Evolutionary conservation across 1,140 invertebrate genomes (phyloP), one percentile per base, ranked within the genome.

Genomic region (Zaprionus lachaisei): DNA sequence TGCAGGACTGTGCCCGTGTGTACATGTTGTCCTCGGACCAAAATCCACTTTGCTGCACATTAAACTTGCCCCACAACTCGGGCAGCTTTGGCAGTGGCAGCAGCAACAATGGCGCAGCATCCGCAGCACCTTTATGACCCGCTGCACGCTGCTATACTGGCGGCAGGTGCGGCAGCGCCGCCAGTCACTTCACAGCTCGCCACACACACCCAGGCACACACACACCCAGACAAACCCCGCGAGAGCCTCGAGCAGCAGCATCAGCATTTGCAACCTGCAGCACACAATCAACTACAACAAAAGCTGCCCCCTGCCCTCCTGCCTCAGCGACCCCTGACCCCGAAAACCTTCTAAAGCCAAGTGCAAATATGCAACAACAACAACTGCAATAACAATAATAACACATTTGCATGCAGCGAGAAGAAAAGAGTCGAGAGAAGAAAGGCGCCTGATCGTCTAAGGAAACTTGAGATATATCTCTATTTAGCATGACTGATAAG

Each of bases 1-100:
- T 26, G 17, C 28, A 41, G 47, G 47, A 34, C 17, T 58, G 20
- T 66, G 69, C 63, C 15, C 56, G 49, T 64, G 56, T 61, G n/a
- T 68, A 56, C 68, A 58, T 34, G 22, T 37, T 66, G 68, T 64
- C 60, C 76, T 55, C 26, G 34, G 60, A 70, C 62, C 20, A 70
- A 79, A 78, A 85, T 81, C 78, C 70, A 85, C 83, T 84, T 81
- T 80, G 81, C 63, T 72, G 70, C 74, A 65, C 81, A 77, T 71
- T 80, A 78, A 81, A 77, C 79, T 64, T 55, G 65, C 62, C 65
- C 62, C 67, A 44, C 41, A 24, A 49, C 54, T 72, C 20, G 14
- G 28, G 17, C 2, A 24, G 58, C 67, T 70, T 70, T 74, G 80
- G 44, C 57, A 34, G 28, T 20, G 47, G 22, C 54, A 51, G 62